Percentiles rank a stretch among this genome's conserved stretches.
These are phyloP conservation scores for Perccottus glenii DNA, from an alignment of 2,113 vertebrate species.

Conservation along the genomic window DNA sequence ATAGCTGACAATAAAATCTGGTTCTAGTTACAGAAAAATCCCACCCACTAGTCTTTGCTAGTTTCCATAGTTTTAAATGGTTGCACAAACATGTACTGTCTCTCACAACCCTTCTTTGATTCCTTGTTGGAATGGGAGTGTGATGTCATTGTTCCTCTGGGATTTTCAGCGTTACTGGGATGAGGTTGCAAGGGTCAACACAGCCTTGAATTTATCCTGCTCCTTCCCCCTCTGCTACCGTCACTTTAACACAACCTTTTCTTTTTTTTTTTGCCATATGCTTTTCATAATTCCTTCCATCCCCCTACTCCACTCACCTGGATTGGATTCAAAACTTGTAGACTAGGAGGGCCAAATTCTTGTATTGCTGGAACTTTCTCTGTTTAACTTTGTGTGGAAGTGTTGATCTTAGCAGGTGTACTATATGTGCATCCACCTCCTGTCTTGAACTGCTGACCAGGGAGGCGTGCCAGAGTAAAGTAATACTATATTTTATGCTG, in stretches of 20 bases:
- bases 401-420: constrained; percentile 50
- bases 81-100: constrained; percentile 47
- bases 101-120: constrained; percentile 57
- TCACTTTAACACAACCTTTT: constrained; percentile 49
- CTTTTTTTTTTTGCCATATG: constrained; percentile 51
- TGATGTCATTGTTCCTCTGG: constrained; percentile 73
- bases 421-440: constrained; percentile 21
- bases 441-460: constrained; percentile 40
- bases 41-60: constrained; percentile 63
- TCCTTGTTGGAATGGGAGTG: constrained; percentile 60
- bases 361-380: constrained; percentile 37
- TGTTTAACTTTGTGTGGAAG: constrained; percentile 11
- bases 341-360: constrained; percentile 18
- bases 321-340: constrained; percentile 65
- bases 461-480: constrained; percentile 37
- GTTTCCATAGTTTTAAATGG: constrained; percentile 68
- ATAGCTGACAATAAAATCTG: constrained; percentile 68
- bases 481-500: constrained; percentile 56
- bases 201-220: constrained; percentile 59
- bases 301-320: constrained; percentile 64
- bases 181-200: constrained; percentile 65
- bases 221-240: constrained; percentile 11
- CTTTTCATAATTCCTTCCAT: constrained; percentile 48
- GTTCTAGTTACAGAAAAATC: constrained; percentile 69
- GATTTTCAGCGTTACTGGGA: constrained; percentile 67